Conservation (phyloP, 2,797 vertebrate species). For the Iguana delicatissima region DNA sequence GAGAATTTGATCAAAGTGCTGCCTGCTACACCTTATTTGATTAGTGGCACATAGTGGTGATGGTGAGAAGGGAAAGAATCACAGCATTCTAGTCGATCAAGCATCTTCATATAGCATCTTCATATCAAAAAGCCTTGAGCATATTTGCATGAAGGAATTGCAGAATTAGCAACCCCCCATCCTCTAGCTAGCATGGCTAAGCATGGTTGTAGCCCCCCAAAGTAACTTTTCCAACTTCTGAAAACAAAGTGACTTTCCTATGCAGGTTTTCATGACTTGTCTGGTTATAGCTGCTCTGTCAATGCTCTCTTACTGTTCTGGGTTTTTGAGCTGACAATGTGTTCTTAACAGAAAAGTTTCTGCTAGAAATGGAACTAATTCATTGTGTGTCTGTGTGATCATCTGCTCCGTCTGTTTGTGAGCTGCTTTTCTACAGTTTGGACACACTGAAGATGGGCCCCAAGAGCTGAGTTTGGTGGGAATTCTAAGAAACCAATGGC, state of each 20-base stretch:
- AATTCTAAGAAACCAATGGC: not conserved
- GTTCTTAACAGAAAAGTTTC: conserved; percentile 8
- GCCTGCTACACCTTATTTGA: not conserved
- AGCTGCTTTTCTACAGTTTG: not conserved
- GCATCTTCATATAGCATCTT: conserved; percentile 43
- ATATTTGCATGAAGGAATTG: conserved; percentile 23
- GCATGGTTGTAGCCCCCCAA: not conserved
- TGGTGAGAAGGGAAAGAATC: not conserved
- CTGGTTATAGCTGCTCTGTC: conserved; percentile 46
- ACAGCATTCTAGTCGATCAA: conserved; percentile 29
- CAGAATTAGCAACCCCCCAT: not conserved
- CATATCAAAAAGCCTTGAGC: conserved; percentile 58
- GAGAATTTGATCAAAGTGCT: conserved; percentile 17
- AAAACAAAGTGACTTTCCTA: conserved; percentile 52
- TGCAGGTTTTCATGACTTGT: conserved; percentile 39
- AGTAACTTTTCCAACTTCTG: not conserved
- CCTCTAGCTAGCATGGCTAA: too few relatives aligned
- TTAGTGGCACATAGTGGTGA: not conserved
- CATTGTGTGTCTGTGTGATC: too few relatives aligned
- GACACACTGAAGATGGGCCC: not conserved
- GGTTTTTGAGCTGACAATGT: conserved; percentile 50
- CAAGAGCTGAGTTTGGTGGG: not conserved
- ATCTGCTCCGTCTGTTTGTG: not conserved
- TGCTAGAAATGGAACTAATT: accelerated
- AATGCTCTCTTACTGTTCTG: conserved; percentile 37